Evolutionary conservation across 2,888 invertebrate genomes (phyloP).

Genomic region (Trachelus stipa): DNA sequence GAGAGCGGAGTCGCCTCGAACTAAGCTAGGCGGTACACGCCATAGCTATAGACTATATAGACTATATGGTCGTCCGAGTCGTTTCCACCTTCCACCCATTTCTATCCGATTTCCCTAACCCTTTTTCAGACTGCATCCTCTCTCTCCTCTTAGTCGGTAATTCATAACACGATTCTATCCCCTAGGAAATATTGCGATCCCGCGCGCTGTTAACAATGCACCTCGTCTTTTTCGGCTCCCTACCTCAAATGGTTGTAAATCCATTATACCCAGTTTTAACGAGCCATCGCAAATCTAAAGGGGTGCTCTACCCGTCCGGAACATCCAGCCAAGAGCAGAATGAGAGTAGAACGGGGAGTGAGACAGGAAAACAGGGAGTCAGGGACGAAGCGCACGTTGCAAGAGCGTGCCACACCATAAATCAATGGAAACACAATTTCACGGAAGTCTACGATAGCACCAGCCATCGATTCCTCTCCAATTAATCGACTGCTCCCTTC

Average conservation of each 20-base stretch:
- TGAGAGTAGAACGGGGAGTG: background rate
- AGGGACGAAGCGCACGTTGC: constrained; percentile 17
- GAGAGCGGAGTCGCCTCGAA: background rate
- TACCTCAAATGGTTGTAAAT: constrained; percentile 4
- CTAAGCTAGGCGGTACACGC: no score
- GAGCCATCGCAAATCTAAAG: no score
- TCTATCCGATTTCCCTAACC: constrained; percentile 17
- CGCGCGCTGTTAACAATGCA: constrained; percentile 41
- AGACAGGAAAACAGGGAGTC: constrained; percentile 11
- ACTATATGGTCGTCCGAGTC: no score
- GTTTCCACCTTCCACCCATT: no score
- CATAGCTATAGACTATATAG: no score
- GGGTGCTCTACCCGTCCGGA: no score
- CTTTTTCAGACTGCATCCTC: constrained; percentile 23
- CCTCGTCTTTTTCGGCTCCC: constrained; percentile 23
- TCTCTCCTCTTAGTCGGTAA: constrained; percentile 36
- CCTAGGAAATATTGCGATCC: constrained; percentile 46
- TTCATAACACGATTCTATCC: constrained; percentile 51
- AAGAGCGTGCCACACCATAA: constrained; percentile 29
- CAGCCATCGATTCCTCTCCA: constrained; percentile 39
- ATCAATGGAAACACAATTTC: constrained; percentile 48
- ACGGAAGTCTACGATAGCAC: constrained; percentile 39
- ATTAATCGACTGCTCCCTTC: constrained; percentile 34
- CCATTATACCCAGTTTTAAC: constrained; percentile 1
- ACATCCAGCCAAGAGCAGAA: no score